Evolutionary conservation across 64 coral and sea anemone species (phyloP).

Genomic region (Anthopleura sola): DNA sequence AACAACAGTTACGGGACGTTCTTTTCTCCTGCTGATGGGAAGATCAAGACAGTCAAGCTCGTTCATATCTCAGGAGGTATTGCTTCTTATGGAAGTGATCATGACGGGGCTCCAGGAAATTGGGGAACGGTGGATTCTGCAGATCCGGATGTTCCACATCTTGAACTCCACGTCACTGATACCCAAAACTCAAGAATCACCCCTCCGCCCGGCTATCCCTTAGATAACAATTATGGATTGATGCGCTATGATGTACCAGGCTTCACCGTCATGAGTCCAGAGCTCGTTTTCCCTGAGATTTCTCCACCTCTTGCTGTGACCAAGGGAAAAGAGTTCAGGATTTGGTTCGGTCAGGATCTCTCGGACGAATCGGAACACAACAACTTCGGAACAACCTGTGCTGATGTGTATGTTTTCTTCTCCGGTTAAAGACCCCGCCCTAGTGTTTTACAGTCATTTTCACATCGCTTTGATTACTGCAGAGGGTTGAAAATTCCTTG

Average conservation of each 20-base stretch:
- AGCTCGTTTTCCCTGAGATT: too few relatives aligned
- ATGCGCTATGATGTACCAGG: too few relatives aligned
- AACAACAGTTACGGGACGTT: neutral
- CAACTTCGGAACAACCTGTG: neutral
- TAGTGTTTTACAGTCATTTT: too few relatives aligned
- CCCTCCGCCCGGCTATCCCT: too few relatives aligned
- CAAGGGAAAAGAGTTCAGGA: conserved; percentile 5
- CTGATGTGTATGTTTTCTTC: neutral
- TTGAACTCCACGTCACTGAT: neutral
- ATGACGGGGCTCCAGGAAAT: neutral
- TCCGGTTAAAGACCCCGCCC: too few relatives aligned
- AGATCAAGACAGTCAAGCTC: neutral
- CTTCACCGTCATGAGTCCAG: too few relatives aligned
- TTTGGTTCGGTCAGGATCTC: conserved; percentile 14
- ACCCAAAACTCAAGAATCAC: neutral
- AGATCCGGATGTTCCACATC: neutral
- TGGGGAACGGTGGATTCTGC: neutral
- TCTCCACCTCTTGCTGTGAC: neutral
- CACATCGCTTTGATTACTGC: too few relatives aligned
- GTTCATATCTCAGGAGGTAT: neutral
- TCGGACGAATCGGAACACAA: neutral
- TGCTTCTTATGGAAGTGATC: neutral
- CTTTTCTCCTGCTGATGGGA: too few relatives aligned
- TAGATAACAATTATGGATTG: too few relatives aligned
- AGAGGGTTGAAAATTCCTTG: too few relatives aligned